A percentile compares a stretch with the other conserved stretches of the same genome.
phyloP scores from a whole-genome alignment of 2,113 vertebrate genomes.

The Podocnemis expansa region DNA sequence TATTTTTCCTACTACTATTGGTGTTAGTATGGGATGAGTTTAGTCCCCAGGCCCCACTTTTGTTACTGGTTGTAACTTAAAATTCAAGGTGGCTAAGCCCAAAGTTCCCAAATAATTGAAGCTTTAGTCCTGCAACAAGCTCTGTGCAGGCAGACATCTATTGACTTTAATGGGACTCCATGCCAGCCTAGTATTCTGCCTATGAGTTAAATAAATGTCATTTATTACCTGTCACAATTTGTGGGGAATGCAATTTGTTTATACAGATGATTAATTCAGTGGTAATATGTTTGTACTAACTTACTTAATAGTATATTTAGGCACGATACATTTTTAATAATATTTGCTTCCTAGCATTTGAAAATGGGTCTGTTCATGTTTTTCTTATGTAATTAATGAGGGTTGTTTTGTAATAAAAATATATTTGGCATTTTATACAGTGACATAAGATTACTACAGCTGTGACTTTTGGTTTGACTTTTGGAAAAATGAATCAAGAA shows the following conservation, averaged over 20 bases:
- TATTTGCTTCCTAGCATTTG: neutral
- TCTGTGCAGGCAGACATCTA: neutral
- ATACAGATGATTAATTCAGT: neutral
- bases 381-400: neutral
- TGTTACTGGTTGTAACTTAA: neutral
- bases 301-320: neutral
- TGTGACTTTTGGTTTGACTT: neutral
- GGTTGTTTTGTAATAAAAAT: neutral
- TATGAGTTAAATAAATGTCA: neutral
- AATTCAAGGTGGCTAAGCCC: neutral
- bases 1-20: neutral
- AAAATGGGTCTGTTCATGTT: neutral
- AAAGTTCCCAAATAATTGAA: neutral
- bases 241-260: neutral
- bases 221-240: neutral
- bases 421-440: neutral
- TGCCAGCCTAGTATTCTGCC: neutral
- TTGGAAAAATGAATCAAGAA: neutral
- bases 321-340: neutral
- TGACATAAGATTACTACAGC: accelerated
- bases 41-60: neutral
- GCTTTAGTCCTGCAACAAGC: neutral
- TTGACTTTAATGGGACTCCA: neutral
- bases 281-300: neutral
- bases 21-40: neutral